Base-by-base conservation (phyloP, 1,140 invertebrate species). In the Zaprionus camerounensis region DNA sequence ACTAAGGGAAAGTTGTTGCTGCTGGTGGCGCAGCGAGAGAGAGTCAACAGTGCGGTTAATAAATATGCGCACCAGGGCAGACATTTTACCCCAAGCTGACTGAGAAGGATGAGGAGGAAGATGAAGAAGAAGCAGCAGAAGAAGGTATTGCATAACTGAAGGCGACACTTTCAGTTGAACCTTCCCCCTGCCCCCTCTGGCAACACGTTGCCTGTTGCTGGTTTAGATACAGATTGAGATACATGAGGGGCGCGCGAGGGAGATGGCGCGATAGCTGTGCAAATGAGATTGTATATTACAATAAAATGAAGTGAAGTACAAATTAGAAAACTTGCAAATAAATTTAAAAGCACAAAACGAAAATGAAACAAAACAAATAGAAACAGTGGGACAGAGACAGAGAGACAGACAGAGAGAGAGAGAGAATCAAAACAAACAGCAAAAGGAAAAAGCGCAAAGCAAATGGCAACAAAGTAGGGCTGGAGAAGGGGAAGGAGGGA, bases 281-380 rank as follows among this genome's bases (percentile, higher is more conserved):
- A 91, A 91, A 91, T 91, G 87, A 91, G 87, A 91, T 91, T 91
- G 86, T 86, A 91, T 91, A 91, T 91, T 91, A 91, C 87, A 91
- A 91, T 91, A 88, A 88, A 88, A 88, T 88, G 81, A 76, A 91
- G 88, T 91, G 87, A 91, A 91, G 79, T 91, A 91, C 87, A 91
- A 91, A 91, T 91, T 91, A 91, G 87, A 91, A 91, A 91, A 91
- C 87, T 91, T 91, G 88, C 87, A 87, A 91, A 91, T 91, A 91
- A 91, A 91, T 91, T 91, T 78, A 81, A 91, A 81, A 82, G 76
- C 71, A 80, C 74, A 84, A 84, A 83, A 88, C 72, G 81, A 78
- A 80, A 79, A 68, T 61, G 73, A 59, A 53, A 76, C 73, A 59
- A 51, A 59, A 61, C 15, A 53, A 38, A 66, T 64, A 49, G 46